Evolutionary conservation across 2,113 vertebrate species (phyloP), one percentile per base, ranked within the genome.

Genomic region (Paralichthys olivaceus): DNA sequence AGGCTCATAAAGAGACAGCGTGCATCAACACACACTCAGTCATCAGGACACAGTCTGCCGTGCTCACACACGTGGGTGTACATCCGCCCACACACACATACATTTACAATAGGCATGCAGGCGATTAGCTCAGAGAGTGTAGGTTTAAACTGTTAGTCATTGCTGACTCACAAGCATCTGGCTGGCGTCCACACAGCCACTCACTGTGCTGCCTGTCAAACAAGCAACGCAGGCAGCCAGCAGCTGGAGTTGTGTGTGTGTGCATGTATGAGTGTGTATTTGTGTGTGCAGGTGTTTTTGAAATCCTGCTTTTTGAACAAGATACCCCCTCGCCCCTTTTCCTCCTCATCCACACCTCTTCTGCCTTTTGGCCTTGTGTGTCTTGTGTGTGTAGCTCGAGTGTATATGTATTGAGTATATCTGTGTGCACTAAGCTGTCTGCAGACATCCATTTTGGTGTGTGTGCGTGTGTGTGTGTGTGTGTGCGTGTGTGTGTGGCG

Each of bases 111-210:
- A 28, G 85, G 80, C 65, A 84, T 70, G 75, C 82, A 84, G 57
- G 74, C 72, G 70, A 90, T 90, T 88, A 89, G 81, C 86, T 83
- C 49, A 51, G 72, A 83, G 76, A 79, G 74, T 55, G 69, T 64
- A 65, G 87, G 71, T 90, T 88, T 81, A 86, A 86, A 64, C 72
- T 55, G 87, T 91, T 84, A 88, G 90, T 89, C 90, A 89, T 47
- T 75, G 82, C 85, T 91, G 88, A 92, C 87, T 91, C 89, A 89
- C 75, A 61, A 85, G 65, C 76, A 13, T 37, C 85, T 91, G 89
- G 85, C 91, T 75, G 65, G 49, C 47, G 69, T 90, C 89, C 87
- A 88, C 75, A 22, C 77, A 72, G 81, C 83, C 60, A 67, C 82
- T 87, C 79, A 75, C 73, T 75, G 75, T 22, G 82, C 73, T 75